Base-by-base conservation (phyloP, 2,888 invertebrate species). In the Bursaphelenchus okinawaensis region DNA sequence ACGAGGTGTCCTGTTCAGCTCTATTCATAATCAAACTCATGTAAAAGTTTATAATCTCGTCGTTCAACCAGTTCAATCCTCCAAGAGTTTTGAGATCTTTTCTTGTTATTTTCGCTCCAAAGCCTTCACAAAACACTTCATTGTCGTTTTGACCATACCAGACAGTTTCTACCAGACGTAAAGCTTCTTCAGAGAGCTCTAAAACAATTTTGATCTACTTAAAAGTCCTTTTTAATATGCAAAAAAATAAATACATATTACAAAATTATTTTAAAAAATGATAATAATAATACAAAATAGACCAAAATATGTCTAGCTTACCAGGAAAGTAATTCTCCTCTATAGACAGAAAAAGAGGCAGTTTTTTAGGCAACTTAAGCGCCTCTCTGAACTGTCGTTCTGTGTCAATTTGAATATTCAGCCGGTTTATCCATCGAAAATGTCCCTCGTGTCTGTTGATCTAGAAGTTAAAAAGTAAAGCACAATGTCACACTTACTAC, bases 51-150 rank as follows among this genome's bases (percentile, higher is more conserved):
- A 98, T 94, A 67, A 87, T 84, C 79, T 87, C 86, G 83, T 98
- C 96, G 79, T 96, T 98, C 0, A 98, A 86, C 96, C 96, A 98
- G 83, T 90, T 91, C 0, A 90, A 85, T 0, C 90, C 90, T 0
- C 87, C 84, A 22, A 98, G 84, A 0, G 95, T 93, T 68, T 88
- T 86, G 19, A 96, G 87, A 82, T 96, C 95, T 56, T 88, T 88
- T 63, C 91, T 84, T 0, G 88, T 88, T 19, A 92, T 74, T 12
- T 74, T 63, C 12, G 68, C 63, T 8, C 52, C 62, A 55, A 69
- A 71, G 0, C 57, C 74, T 6, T 70, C 71, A 16, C 62, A 55
- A 55, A 80, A 75, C 7, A 71, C 63, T 50, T 79, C 79, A 2
- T 55, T 58, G 0, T 26, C 55, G 6, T 55, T 29, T 0, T 40